Evolutionary conservation across 2,888 invertebrate genomes (phyloP), one percentile per base, ranked within the genome.

Genomic region (Tetragonula carbonaria): DNA sequence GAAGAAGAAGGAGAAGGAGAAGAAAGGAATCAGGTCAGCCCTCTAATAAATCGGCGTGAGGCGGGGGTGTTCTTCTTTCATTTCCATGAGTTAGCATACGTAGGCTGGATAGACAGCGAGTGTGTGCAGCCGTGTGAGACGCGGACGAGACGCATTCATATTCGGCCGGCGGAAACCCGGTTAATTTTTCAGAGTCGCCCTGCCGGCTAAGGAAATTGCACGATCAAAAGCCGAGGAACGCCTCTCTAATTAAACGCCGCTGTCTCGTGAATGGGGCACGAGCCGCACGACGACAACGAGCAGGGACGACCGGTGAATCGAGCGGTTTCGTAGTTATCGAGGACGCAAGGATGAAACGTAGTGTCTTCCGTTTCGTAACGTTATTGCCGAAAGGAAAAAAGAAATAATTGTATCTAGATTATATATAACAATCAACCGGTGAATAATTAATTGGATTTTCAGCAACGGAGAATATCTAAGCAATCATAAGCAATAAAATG

Each of bases 21-120:
- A 63, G 59, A 66, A 68, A 67, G 59, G 70, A 75, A 76, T 79
- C 79, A 75, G 79, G 79, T 62, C 75, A 68, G 16, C 51, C 18
- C 38, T 53, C 38, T 63, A 68, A 79, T 74, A 74, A 75, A 78
- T 78, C 59, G 74, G 21, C 38, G 53, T 67, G 66, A 38, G 8
- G 13, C 66, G 33, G 4, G 2, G 11, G 18, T 45, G 65, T 45
- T 28, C 63, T 50, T 76, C 38, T 71, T 71, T 70, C 77, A 65
- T 80, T 80, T 77, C 51, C 57, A 33, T 55, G 51, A 71, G 16
- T 66, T 77, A 66, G 57, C 53, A 62, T 77, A 63, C 66, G 62
- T 8, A 45, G 45, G 45, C 1, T 45, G 45, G 45, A 45, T 45
- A 45, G 45, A 45, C 45, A 45, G 45, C 65, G 65, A 53, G 16